Conservation (phyloP, 2,113 vertebrate genomes). For the Lophotis ruficrista region DNA sequence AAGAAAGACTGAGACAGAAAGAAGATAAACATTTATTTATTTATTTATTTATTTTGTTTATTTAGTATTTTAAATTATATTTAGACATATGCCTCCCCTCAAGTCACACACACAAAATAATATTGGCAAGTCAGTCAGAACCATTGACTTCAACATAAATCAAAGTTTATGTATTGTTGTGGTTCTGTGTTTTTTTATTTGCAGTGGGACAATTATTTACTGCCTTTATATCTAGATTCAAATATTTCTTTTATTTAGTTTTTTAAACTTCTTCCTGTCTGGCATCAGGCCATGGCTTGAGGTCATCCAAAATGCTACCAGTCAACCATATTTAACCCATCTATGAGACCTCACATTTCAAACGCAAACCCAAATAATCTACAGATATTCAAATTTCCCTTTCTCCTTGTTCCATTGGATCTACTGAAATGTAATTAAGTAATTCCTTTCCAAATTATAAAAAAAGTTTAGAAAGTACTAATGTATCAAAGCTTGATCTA, state of each 20-base stretch:
- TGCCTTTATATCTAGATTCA: background rate
- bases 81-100: background rate
- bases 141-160: background rate
- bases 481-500: background rate
- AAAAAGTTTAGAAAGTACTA: background rate
- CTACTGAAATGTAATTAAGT: background rate
- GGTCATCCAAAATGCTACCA: background rate
- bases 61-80: background rate
- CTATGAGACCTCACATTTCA: background rate
- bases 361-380: background rate
- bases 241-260: background rate
- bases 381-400: background rate
- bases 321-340: background rate
- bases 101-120: background rate
- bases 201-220: background rate
- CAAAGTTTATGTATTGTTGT: background rate
- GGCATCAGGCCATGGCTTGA: background rate
- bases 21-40: background rate
- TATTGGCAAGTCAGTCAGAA: background rate
- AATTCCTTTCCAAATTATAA: background rate
- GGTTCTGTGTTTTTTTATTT: background rate
- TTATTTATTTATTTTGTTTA: background rate
- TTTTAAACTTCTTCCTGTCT: background rate
- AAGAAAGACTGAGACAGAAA: background rate
- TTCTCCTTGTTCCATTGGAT: background rate